These are phyloP conservation scores for Actinia tenebrosa DNA, from an alignment of 64 coral and sea anemone species.

Conservation along the genomic window DNA sequence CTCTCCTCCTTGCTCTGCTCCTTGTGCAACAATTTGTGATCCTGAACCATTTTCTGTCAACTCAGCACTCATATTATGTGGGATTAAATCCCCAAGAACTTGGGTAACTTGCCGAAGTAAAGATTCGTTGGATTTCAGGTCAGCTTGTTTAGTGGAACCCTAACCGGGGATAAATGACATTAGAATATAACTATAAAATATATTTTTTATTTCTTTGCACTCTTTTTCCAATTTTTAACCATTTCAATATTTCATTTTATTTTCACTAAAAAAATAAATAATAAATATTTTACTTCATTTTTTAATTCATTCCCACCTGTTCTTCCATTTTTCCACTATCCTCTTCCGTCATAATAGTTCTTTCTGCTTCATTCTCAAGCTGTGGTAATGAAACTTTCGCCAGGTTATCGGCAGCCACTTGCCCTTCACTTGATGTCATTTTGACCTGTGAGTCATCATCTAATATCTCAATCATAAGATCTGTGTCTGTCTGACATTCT, in stretches of 20 bases:
- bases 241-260: too few relatives aligned
- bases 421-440: neutral
- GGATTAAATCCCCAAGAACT: conserved; percentile 78
- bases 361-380: conserved; percentile 1
- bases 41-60: conserved; percentile 60
- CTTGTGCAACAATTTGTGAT: conserved; percentile 83
- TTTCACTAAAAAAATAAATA: too few relatives aligned
- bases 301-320: neutral
- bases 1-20: conserved; percentile 65
- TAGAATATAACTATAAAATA: neutral
- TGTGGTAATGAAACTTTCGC: neutral
- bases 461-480: conserved; percentile 2
- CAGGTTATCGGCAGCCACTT: conserved; percentile 13
- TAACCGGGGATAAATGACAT: neutral
- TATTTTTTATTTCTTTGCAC: too few relatives aligned
- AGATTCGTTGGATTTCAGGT: conserved; percentile 51
- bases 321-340: neutral
- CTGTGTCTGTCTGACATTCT: conserved; percentile 78
- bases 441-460: conserved; percentile 25
- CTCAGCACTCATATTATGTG: conserved; percentile 77
- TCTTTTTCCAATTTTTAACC: too few relatives aligned
- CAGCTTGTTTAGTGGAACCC: conserved; percentile 17
- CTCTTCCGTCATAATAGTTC: neutral
- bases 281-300: neutral
- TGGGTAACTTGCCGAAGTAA: conserved; percentile 84